These are phyloP conservation scores for Rhombomys opimus DNA, from an alignment of 2,113 vertebrate genomes.

Conservation along the genomic window DNA sequence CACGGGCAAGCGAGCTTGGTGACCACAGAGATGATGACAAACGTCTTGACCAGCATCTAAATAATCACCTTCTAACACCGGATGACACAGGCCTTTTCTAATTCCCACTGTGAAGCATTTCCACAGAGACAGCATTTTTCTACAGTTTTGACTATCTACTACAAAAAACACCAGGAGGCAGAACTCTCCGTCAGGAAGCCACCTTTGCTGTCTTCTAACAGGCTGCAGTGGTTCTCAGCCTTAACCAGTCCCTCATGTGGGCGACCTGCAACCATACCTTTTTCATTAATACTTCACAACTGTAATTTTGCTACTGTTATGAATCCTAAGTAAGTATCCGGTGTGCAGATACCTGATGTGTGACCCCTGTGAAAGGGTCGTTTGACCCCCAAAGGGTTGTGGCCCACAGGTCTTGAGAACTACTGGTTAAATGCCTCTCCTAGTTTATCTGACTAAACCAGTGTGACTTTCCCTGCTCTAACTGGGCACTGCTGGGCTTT, in stretches of 20 bases:
- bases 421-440: not conserved
- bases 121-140: not conserved
- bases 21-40: not conserved
- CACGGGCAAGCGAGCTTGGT: not conserved
- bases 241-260: not conserved
- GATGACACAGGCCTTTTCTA: not conserved
- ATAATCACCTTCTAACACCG: not conserved
- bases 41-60: not conserved
- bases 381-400: not conserved
- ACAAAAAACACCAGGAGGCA: not conserved
- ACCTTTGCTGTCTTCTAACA: not conserved
- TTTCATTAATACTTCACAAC: not conserved
- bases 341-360: not conserved
- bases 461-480: not conserved
- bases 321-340: not conserved
- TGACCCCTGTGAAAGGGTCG: not conserved
- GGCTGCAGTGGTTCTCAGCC: not conserved
- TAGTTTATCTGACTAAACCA: not conserved
- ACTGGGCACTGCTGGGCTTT: not conserved
- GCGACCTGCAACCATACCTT: not conserved
- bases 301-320: not conserved
- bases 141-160: not conserved
- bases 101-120: slow-evolving; percentile 17
- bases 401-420: not conserved
- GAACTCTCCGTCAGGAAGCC: not conserved